These are phyloP conservation scores for Drosophila athabasca DNA, from an alignment of 1,140 invertebrate species.

Conservation along the genomic window DNA sequence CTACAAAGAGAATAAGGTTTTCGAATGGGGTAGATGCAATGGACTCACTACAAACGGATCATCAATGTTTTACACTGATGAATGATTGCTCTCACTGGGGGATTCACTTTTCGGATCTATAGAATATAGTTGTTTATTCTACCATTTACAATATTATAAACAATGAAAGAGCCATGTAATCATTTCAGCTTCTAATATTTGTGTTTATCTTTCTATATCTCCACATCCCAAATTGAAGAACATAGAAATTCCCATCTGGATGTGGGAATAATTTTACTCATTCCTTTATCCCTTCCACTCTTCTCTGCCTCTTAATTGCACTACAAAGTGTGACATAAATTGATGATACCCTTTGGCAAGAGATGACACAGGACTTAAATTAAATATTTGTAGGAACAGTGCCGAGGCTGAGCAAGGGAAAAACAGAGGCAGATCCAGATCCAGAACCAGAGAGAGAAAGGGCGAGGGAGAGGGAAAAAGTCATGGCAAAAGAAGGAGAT, in stretches of 20 bases:
- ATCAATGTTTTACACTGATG: too few species aligned
- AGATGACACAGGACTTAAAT: conserved; percentile 51
- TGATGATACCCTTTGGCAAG: conserved; percentile 27
- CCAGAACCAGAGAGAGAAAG: background rate
- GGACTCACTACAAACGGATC: background rate
- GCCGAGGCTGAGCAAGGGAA: conserved; percentile 4
- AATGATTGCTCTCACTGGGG: too few species aligned
- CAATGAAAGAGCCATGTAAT: too few species aligned
- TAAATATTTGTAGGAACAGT: conserved; percentile 66
- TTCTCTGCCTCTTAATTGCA: background rate
- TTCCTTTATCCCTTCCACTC: background rate
- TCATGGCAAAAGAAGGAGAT: background rate
- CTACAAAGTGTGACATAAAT: conserved; percentile 7
- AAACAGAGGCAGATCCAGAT: conserved; percentile 7
- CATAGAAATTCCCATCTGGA: background rate
- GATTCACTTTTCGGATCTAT: too few species aligned
- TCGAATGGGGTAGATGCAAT: background rate
- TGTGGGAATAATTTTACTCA: too few species aligned
- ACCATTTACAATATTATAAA: too few species aligned
- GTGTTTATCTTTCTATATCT: too few species aligned
- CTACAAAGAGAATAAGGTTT: conserved; percentile 3
- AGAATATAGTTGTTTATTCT: too few species aligned
- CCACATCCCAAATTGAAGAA: background rate
- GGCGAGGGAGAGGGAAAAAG: conserved; percentile 5
- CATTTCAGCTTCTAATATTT: too few species aligned